phyloP scores from a whole-genome alignment of 2,113 vertebrate species.

The Poeciliopsis retropinna region DNA sequence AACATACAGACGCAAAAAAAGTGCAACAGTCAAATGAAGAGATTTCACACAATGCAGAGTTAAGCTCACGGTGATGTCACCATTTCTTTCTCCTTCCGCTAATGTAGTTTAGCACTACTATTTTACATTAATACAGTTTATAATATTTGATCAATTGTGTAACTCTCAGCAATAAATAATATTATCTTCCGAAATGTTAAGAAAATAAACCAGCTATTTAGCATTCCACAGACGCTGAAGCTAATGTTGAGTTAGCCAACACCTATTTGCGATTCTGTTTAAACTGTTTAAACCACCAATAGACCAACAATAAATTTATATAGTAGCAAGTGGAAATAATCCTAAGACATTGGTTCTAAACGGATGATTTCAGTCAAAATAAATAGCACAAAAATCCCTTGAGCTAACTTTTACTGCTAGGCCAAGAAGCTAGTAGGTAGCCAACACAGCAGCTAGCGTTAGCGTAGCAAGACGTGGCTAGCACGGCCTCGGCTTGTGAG shows the following conservation, averaged over 20 bases:
- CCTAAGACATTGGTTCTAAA: rapidly evolving
- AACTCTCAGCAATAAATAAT: not conserved
- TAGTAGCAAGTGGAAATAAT: rapidly evolving
- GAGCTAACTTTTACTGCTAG: conserved; percentile 20
- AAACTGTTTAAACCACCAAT: rapidly evolving
- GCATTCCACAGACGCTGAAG: not conserved
- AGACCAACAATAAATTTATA: rapidly evolving
- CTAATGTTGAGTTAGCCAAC: not conserved
- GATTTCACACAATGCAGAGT: not conserved
- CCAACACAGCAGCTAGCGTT: not conserved
- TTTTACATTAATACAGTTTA: not conserved
- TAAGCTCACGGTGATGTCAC: not conserved
- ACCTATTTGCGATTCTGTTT: not conserved
- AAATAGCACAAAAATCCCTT: rapidly evolving
- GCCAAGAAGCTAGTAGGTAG: conserved; percentile 13
- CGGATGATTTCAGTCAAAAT: rapidly evolving
- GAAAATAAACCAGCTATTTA: not conserved
- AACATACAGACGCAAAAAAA: not conserved
- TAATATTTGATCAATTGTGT: not conserved
- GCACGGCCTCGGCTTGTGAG: not conserved
- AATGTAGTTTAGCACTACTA: not conserved
- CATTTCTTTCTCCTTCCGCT: not conserved
- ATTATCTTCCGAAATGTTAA: not conserved
- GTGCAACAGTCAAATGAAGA: not conserved
- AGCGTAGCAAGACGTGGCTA: not conserved